These are phyloP conservation scores for Brevimyrus niger DNA, from an alignment of 2,113 vertebrate genomes.

Conservation along the genomic window DNA sequence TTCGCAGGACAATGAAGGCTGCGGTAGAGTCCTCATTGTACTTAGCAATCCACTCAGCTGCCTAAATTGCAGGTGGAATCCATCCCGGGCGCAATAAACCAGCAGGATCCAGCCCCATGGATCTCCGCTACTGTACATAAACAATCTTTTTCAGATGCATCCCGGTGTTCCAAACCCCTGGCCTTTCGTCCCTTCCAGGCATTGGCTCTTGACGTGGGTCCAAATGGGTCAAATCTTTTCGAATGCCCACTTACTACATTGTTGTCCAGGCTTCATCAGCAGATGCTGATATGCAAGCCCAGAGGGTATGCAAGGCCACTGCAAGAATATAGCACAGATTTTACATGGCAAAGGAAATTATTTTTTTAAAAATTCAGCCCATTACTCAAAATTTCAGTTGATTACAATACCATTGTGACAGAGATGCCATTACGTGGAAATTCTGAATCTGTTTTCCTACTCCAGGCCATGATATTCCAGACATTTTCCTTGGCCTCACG, in stretches of 20 bases:
- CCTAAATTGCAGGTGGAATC: background rate
- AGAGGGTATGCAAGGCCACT: background rate
- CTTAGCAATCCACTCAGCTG: background rate
- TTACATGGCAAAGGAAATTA: background rate
- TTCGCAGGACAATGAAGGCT: background rate
- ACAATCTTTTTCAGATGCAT: background rate
- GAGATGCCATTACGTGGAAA: background rate
- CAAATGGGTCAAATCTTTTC: slow-evolving; percentile 18
- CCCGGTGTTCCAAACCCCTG: background rate
- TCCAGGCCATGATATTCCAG: background rate
- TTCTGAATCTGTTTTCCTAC: background rate
- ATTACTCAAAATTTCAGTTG: background rate
- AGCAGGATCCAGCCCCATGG: background rate
- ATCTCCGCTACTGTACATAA: background rate
- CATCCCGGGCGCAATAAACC: background rate
- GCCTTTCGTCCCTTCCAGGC: background rate
- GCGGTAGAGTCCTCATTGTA: background rate
- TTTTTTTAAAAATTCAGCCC: background rate
- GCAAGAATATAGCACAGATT: background rate
- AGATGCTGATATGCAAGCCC: background rate
- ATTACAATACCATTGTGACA: background rate
- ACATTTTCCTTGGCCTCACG: background rate
- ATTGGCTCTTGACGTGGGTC: background rate
- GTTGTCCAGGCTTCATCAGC: background rate
- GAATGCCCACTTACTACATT: background rate